Conservation (phyloP, 2,113 vertebrate genomes). For the Noctilio leporinus region DNA sequence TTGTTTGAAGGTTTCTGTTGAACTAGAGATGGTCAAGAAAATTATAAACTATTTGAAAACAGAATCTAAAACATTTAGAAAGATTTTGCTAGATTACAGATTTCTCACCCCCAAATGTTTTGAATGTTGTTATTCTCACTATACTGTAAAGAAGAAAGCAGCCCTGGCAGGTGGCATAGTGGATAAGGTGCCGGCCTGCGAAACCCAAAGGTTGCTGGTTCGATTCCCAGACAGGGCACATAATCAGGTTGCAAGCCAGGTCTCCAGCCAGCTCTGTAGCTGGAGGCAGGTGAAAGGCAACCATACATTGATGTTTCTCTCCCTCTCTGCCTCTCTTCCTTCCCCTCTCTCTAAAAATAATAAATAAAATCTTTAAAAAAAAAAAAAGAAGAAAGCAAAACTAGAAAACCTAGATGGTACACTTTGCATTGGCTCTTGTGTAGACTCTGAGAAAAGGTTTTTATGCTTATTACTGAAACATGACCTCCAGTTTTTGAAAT, state of each 20-base stretch:
- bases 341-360: too few relatives aligned
- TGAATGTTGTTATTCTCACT: not conserved
- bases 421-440: not conserved
- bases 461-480: not conserved
- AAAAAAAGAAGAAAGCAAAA: not conserved
- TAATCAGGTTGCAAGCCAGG: too few relatives aligned
- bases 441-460: not conserved
- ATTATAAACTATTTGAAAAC: conserved; percentile 22
- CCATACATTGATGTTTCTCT: too few relatives aligned
- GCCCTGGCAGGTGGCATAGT: too few relatives aligned
- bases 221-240: too few relatives aligned
- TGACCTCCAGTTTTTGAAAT: not conserved
- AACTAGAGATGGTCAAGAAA: not conserved
- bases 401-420: not conserved
- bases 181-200: too few relatives aligned
- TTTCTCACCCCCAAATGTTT: not conserved
- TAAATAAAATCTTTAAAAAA: too few relatives aligned
- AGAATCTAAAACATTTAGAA: not conserved
- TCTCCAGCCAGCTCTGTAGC: too few relatives aligned
- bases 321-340: too few relatives aligned
- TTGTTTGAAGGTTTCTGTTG: not conserved
- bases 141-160: not conserved
- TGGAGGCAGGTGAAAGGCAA: too few relatives aligned
- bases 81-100: not conserved
- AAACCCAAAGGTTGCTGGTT: too few relatives aligned